phyloP scores from a whole-genome alignment of 2,888 invertebrate genomes.

The Orchestes rusci region DNA sequence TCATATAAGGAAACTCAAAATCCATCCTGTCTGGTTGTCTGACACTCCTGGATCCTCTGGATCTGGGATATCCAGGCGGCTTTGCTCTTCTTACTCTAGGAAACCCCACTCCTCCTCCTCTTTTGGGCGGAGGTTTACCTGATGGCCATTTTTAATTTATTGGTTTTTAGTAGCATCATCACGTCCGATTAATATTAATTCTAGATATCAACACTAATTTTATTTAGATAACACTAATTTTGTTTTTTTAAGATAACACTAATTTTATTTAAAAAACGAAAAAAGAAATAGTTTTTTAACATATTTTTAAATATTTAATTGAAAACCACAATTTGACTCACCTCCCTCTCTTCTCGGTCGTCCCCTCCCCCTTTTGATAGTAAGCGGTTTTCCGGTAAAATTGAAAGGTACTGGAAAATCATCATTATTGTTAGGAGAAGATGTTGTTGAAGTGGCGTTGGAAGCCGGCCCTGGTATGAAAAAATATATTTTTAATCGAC shows the following conservation, averaged over 20 bases:
- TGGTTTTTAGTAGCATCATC: too few relatives aligned
- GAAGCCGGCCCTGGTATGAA: conserved; percentile 49
- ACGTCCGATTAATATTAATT: too few relatives aligned
- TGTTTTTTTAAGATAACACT: neutral
- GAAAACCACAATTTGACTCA: too few relatives aligned
- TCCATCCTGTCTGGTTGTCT: conserved; percentile 42
- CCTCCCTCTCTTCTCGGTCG: conserved; percentile 71
- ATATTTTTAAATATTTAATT: neutral
- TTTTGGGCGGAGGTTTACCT: conserved; percentile 38
- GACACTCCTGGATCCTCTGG: conserved; percentile 43
- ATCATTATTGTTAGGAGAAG: conserved; percentile 54
- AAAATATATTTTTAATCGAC: too few relatives aligned
- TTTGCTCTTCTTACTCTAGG: conserved; percentile 30
- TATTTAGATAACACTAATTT: too few relatives aligned
- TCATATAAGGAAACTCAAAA: conserved; percentile 31
- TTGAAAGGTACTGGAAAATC: conserved; percentile 56
- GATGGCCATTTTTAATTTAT: too few relatives aligned
- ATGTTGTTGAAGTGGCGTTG: conserved; percentile 57
- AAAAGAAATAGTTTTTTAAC: neutral
- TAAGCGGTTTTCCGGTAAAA: conserved; percentile 53
- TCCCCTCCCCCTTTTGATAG: conserved; percentile 72
- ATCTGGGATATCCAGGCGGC: conserved; percentile 33
- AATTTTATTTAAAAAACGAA: neutral
- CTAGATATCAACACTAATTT: too few relatives aligned
- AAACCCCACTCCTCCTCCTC: conserved; percentile 22